phyloP scores from a whole-genome alignment of 2,888 invertebrate genomes.

The Amphipoea lucens region DNA sequence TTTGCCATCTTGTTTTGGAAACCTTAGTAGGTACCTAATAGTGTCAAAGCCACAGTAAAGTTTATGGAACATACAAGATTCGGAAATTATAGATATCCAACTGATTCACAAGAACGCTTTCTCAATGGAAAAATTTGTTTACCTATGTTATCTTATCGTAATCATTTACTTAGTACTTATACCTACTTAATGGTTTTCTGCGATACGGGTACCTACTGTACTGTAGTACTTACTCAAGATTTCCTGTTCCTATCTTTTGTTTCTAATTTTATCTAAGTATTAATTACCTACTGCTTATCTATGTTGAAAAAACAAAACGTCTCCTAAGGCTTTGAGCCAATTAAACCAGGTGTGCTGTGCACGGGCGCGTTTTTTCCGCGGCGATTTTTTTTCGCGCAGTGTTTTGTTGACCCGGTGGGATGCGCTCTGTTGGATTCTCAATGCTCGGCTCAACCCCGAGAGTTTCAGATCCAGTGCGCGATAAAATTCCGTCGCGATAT shows the following conservation, averaged over 20 bases:
- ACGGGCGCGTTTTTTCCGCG: too few species aligned
- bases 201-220: neutral
- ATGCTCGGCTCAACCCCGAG: neutral
- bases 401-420: neutral
- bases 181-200: slow-evolving; percentile 2
- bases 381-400: too few species aligned
- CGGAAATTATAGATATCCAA: neutral
- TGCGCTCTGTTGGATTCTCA: neutral
- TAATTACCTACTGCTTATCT: too few species aligned
- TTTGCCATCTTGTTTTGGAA: neutral
- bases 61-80: neutral
- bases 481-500: neutral
- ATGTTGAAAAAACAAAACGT: neutral
- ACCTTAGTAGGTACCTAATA: neutral
- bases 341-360: too few species aligned
- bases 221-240: neutral
- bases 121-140: neutral
- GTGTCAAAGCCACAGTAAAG: neutral
- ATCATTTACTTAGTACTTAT: neutral
- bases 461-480: neutral
- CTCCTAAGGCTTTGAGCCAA: neutral
- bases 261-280: too few species aligned
- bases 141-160: neutral
- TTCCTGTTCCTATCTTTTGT: neutral
- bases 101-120: neutral